Evolutionary conservation across 2,888 invertebrate genomes (phyloP).

Genomic region (Acrobeloides nanus): DNA sequence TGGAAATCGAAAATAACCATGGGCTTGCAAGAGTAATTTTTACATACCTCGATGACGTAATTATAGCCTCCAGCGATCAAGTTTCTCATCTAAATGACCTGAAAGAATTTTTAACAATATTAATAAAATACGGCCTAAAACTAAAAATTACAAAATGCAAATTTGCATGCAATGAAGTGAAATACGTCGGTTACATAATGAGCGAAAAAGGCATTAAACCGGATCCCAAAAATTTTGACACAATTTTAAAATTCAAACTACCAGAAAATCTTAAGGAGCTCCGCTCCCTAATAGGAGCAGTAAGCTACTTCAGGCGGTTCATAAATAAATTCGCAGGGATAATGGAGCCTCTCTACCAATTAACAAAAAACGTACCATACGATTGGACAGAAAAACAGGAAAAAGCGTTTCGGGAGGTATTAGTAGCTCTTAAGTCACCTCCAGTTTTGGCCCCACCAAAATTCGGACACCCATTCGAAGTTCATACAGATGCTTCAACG

Average conservation of each 20-base stretch:
- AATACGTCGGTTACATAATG: constrained; percentile 27
- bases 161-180: constrained; percentile 20
- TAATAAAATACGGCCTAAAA: constrained; percentile 20
- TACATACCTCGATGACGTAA: constrained; percentile 28
- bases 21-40: constrained; percentile 13
- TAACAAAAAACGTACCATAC: constrained; percentile 14
- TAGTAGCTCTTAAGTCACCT: constrained; percentile 1
- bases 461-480: neutral
- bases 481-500: neutral
- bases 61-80: constrained; percentile 12
- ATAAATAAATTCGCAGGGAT: constrained; percentile 20
- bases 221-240: constrained; percentile 18
- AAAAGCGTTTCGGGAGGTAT: too few species aligned
- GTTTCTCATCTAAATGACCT: constrained; percentile 28
- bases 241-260: neutral
- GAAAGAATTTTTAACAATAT: constrained; percentile 15
- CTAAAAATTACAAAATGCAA: constrained; percentile 21
- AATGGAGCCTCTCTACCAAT: constrained; percentile 16
- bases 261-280: constrained; percentile 7
- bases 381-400: constrained; percentile 3
- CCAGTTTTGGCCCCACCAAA: constrained; percentile 4
- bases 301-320: constrained; percentile 22
- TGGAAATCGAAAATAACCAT: neutral
- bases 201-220: constrained; percentile 22
- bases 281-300: constrained; percentile 19